Conservation (phyloP, 2,888 invertebrate species). For the Xanthorhoe spadicearia region DNA sequence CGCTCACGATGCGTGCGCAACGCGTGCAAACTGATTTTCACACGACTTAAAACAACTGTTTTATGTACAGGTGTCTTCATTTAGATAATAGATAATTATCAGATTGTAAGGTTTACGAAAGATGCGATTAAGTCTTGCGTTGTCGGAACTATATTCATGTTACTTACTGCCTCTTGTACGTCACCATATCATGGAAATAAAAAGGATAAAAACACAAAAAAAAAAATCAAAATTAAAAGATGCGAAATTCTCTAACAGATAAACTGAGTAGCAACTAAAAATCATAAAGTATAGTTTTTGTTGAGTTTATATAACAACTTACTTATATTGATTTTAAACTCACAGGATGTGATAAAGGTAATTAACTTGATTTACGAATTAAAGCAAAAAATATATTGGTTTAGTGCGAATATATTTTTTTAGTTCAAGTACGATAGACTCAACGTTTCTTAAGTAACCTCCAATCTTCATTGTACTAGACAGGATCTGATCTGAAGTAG, state of each 20-base stretch:
- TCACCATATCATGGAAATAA: not conserved
- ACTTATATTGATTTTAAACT: no score
- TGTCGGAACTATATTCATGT: not conserved
- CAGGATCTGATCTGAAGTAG: slow-evolving; percentile 38
- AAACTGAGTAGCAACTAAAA: no score
- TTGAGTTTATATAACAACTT: no score
- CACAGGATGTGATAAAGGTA: no score
- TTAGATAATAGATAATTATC: slow-evolving; percentile 2
- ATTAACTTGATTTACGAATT: not conserved
- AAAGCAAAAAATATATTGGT: not conserved
- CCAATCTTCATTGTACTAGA: slow-evolving; percentile 25
- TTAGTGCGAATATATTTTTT: no score
- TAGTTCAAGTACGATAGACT: not conserved
- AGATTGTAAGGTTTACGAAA: not conserved
- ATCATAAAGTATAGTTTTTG: no score
- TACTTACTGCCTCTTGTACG: no score
- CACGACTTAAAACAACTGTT: slow-evolving; percentile 59
- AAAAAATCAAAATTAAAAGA: no score
- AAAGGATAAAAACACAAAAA: no score
- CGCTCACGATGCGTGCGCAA: slow-evolving; percentile 68
- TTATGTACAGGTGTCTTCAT: slow-evolving; percentile 36
- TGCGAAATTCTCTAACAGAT: no score
- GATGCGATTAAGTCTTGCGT: not conserved
- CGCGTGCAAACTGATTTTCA: slow-evolving; percentile 69
- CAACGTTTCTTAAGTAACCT: slow-evolving; percentile 14